Evolutionary conservation across 2,888 invertebrate species (phyloP).

Genomic region (Sarcophaga subvicina): DNA sequence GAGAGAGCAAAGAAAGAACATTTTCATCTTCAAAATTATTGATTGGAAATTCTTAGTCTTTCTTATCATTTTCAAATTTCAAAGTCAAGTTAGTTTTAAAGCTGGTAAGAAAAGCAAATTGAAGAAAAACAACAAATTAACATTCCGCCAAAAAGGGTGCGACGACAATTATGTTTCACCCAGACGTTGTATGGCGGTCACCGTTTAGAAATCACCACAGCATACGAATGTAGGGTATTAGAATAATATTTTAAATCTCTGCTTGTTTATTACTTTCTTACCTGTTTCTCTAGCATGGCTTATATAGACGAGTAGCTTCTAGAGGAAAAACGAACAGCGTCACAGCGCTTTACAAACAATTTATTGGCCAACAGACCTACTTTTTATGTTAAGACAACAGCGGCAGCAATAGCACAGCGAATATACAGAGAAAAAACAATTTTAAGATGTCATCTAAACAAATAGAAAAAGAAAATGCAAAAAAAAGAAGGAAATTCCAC

Average conservation of each 20-base stretch:
- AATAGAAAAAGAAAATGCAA: constrained; percentile 39
- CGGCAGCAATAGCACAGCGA: neutral
- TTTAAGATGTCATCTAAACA: constrained; percentile 5
- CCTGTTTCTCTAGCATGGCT: constrained; percentile 40
- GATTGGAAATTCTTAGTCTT: neutral
- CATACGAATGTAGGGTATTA: constrained; percentile 42
- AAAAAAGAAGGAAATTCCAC: constrained; percentile 61
- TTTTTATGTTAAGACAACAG: constrained; percentile 52
- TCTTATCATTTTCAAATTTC: neutral
- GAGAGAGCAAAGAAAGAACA: no score
- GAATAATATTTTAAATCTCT: constrained; percentile 23
- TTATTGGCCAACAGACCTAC: constrained; percentile 68
- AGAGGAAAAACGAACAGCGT: constrained; percentile 25
- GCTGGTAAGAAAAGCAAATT: neutral
- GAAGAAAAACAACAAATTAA: neutral
- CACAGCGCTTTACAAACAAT: constrained; percentile 52
- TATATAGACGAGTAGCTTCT: constrained; percentile 14
- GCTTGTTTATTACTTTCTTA: constrained; percentile 59
- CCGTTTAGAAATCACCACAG: neutral
- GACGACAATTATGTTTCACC: neutral
- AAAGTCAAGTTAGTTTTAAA: neutral
- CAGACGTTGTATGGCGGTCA: neutral
- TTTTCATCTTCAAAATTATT: no score
- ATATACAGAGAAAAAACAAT: neutral
- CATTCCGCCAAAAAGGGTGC: neutral